Conservation (phyloP, 1,140 invertebrate genomes). For the Sogatella furcifera region DNA sequence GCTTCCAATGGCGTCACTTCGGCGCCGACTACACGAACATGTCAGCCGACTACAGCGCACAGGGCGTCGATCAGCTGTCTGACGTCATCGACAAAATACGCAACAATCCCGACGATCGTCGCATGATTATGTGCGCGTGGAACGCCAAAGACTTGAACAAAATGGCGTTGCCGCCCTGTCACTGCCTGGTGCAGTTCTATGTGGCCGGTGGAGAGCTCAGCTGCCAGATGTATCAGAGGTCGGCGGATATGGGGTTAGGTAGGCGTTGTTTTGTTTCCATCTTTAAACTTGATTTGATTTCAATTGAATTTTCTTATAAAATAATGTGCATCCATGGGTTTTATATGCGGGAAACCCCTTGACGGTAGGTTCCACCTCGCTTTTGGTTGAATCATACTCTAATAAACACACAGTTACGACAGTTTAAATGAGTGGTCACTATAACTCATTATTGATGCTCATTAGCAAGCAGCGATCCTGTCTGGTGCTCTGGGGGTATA, state of each 20-base stretch:
- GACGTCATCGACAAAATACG: slow-evolving; percentile 77
- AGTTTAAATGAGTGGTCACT: too few species aligned
- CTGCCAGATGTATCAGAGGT: slow-evolving; percentile 92
- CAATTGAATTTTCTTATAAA: too few species aligned
- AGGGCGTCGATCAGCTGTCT: slow-evolving; percentile 89
- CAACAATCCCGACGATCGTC: slow-evolving; percentile 71
- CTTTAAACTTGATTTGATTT: too few species aligned
- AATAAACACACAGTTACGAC: too few species aligned
- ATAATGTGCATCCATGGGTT: too few species aligned
- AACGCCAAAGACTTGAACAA: slow-evolving; percentile 78
- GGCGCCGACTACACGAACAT: slow-evolving; percentile 85
- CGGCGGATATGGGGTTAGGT: slow-evolving; percentile 88
- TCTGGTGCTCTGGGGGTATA: too few species aligned
- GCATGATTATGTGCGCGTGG: slow-evolving; percentile 94
- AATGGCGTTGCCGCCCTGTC: slow-evolving; percentile 97
- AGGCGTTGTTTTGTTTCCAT: too few species aligned
- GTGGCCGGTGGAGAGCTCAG: slow-evolving; percentile 73
- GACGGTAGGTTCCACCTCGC: too few species aligned
- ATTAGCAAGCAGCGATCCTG: too few species aligned
- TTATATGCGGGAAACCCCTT: too few species aligned
- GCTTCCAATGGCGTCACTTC: slow-evolving; percentile 98
- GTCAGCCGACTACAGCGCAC: slow-evolving; percentile 68
- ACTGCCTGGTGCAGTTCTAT: slow-evolving; percentile 92
- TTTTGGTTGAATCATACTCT: too few species aligned
- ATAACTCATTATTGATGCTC: too few species aligned